Evolutionary conservation across 2,113 vertebrate species (phyloP), one percentile per base, ranked within the genome.

Genomic region (Dipodomys spectabilis): DNA sequence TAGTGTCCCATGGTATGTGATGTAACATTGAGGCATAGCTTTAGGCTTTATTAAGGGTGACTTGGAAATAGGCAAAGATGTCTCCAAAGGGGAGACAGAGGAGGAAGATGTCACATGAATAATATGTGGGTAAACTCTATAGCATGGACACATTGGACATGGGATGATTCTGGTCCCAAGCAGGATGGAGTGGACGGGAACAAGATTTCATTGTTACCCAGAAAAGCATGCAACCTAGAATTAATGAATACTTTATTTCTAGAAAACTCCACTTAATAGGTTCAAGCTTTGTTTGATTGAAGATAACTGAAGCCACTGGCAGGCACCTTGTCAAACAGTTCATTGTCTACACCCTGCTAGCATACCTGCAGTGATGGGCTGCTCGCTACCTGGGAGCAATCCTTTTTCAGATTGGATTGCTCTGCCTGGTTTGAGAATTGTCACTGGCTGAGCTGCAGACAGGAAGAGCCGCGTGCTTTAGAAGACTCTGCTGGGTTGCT

Each of bases 201-300:
- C 15, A 60, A 32, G n/a, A 25, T 65, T 65, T 80, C 23, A 32
- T 80, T 71, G 15, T 22, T 28, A 53, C 16, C 79, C 19, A 28
- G 23, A 73, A 73, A 49, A 9, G 15, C 19, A n/a, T 15, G 15
- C 57, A 44, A 39, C 16, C 53, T 73, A 87, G 67, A 86, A 87
- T 23, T 8, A 81, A 35, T 30, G 8, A 71, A 23, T 22, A 25
- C 71, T 90, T 90, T 64, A 49, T 67, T 65, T 74, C 45, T 57
- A 81, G 69, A n/a, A 64, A 73, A 72, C 73, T 75, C 39, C 39
- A 57, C 44, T 57, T 67, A 49, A 60, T 88, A 75, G 73, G 86
- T 86, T 60, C 23, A 72, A n/a, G 32, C 23, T 16, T 86, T 60
- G 25, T 9, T 73, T 65, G 75, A 85, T 23, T 19, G 2, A 0